Percentiles rank a stretch among this genome's conserved stretches.
Evolutionary conservation across 2,113 vertebrate species (phyloP).

Genomic region (Brachirus orientalis): DNA sequence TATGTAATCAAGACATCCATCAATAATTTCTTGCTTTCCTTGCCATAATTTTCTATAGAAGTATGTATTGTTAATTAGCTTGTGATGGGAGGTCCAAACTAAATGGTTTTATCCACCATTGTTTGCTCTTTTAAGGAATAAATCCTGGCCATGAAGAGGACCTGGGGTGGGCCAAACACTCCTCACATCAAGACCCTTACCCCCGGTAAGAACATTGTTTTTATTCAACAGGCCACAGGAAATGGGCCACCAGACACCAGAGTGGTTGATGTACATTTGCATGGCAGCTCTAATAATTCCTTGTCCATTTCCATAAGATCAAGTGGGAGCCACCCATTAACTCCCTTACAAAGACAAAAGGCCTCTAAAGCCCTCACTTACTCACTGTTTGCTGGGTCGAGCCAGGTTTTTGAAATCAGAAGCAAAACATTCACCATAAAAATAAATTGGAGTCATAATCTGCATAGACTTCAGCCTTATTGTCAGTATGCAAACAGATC

Average conservation of each 20-base stretch:
- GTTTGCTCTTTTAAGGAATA: slow-evolving; percentile 82
- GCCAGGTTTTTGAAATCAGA: slow-evolving; percentile 68
- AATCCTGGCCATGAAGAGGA: slow-evolving; percentile 74
- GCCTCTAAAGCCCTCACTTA: slow-evolving; percentile 66
- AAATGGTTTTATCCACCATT: slow-evolving; percentile 60
- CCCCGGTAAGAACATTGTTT: slow-evolving; percentile 78
- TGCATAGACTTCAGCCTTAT: slow-evolving; percentile 45
- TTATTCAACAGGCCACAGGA: slow-evolving; percentile 78
- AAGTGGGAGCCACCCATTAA: slow-evolving; percentile 80
- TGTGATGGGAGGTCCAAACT: slow-evolving; percentile 55
- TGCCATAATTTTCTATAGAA: slow-evolving; percentile 18
- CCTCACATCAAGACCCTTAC: slow-evolving; percentile 82
- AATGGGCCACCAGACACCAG: slow-evolving; percentile 81
- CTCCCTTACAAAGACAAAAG: slow-evolving; percentile 81
- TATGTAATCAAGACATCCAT: no score
- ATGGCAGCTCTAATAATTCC: slow-evolving; percentile 80
- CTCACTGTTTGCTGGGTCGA: slow-evolving; percentile 58
- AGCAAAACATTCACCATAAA: slow-evolving; percentile 53
- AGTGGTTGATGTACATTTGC: slow-evolving; percentile 83
- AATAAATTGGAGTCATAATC: slow-evolving; percentile 54
- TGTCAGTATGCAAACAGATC: slow-evolving; percentile 69
- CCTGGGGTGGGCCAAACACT: slow-evolving; percentile 76
- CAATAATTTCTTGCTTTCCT: no score
- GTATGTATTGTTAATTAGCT: slow-evolving; percentile 47
- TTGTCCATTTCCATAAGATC: slow-evolving; percentile 83